Evolutionary conservation across 2,888 invertebrate species (phyloP), one percentile per base, ranked within the genome.

Genomic region (Amphipoea oculea): DNA sequence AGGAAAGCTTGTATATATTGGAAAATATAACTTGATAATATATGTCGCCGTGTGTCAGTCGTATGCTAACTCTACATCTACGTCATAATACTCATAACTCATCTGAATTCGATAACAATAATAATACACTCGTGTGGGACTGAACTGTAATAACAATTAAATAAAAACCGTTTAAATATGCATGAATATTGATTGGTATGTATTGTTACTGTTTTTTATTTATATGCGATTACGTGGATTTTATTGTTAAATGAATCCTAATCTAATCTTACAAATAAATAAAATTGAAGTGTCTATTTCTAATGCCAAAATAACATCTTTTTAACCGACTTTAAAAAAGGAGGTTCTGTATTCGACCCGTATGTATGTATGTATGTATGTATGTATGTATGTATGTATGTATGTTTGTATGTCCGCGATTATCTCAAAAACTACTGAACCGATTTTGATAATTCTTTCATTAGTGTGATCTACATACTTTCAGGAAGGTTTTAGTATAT

Each of bases 61-160:
- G 65, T 42, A 20, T 78, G 68, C 62, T 51, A 23, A 0, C 4
- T 20, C 12, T 77, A 23, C 54, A 48, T 85, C 77, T 73, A 54
- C 54, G 42, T 29, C 23, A 79, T 42, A 42, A 79, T 42, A 42
- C 42, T 42, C 9, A 42, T 63, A 40, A 51, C 51, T 77, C 66
- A 66, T 86, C 79, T 82, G 20, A 29, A 71, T 36, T 66, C 23
- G 48, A 69, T 81, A 48, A 69, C 29, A 78, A 85, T 76, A 79
- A 75, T 72, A 76, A 54, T 54, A 23, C 5, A 72, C 20, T 71
- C 23, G 71, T 60, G 80, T 79, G 51, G 60, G 77, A 63, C 63
- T 40, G 23, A n/a, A 29, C 20, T 75, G 66, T 40, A 76, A 74
- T 72, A 79, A 72, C 20, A 68, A 70, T 74, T n/a, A 63, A 78